These are phyloP conservation scores for Lysandra bellargus DNA, from an alignment of 2,888 invertebrate species.

Conservation along the genomic window DNA sequence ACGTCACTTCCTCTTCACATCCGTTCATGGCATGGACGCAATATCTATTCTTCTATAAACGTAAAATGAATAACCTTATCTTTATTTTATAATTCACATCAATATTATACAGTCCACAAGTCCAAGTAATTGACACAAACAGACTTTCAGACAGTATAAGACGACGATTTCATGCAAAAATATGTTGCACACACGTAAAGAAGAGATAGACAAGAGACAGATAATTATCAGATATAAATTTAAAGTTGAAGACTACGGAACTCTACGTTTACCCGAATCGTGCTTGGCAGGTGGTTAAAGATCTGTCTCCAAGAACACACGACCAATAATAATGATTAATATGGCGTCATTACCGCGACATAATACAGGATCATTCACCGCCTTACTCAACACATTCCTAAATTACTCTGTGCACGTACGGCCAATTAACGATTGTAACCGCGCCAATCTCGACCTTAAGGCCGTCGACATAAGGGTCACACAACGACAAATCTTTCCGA, in stretches of 20 bases:
- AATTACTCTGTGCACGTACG: constrained; percentile 26
- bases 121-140: no score
- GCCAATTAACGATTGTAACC: constrained; percentile 5
- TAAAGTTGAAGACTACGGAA: not conserved
- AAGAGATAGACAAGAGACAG: not conserved
- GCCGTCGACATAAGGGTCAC: constrained; percentile 36
- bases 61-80: no score
- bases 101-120: no score
- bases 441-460: constrained; percentile 16
- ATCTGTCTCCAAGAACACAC: not conserved
- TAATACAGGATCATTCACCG: constrained; percentile 17
- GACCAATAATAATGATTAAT: constrained; percentile 18
- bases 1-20: no score
- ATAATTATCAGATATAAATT: no score
- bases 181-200: not conserved
- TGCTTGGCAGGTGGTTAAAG: not conserved
- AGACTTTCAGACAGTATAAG: not conserved
- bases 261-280: not conserved
- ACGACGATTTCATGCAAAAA: not conserved
- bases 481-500: constrained; percentile 49
- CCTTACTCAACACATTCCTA: constrained; percentile 21
- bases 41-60: no score
- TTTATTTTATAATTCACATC: no score
- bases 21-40: no score
- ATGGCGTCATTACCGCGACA: constrained; percentile 13